Conservation (phyloP, 2,113 vertebrate species). For the Phaethon lepturus region DNA sequence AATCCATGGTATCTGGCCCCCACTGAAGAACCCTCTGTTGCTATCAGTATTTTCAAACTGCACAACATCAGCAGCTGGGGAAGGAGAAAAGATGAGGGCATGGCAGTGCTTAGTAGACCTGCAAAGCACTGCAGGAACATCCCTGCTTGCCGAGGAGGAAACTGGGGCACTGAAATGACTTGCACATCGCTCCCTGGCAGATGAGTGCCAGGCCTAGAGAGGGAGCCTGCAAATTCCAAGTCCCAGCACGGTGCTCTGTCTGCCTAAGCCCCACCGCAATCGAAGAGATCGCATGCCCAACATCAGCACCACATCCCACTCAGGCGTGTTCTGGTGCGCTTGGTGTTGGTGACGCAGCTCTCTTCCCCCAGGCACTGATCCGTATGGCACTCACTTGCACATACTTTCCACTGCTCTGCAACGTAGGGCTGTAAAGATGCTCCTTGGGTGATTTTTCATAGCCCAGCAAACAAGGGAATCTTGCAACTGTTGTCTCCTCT, state of each 20-base stretch:
- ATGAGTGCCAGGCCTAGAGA: background rate
- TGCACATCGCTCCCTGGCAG: background rate
- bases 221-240: background rate
- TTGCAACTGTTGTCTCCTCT: background rate
- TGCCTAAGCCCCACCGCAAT: background rate
- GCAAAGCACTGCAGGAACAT: background rate
- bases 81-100: background rate
- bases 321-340: background rate
- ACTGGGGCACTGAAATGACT: background rate
- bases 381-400: background rate
- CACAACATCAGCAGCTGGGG: background rate
- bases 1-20: background rate
- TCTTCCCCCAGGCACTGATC: background rate
- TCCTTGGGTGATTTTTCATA: background rate
- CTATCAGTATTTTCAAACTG: background rate
- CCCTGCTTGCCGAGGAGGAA: background rate
- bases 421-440: background rate
- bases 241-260: background rate
- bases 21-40: background rate
- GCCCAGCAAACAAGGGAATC: background rate
- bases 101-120: background rate
- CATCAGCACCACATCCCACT: background rate
- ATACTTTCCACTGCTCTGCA: background rate
- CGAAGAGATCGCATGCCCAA: accelerated
- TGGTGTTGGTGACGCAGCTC: background rate